Evolutionary conservation across 2,888 invertebrate species (phyloP).

Genomic region (Sceliomorpha sp.): DNA sequence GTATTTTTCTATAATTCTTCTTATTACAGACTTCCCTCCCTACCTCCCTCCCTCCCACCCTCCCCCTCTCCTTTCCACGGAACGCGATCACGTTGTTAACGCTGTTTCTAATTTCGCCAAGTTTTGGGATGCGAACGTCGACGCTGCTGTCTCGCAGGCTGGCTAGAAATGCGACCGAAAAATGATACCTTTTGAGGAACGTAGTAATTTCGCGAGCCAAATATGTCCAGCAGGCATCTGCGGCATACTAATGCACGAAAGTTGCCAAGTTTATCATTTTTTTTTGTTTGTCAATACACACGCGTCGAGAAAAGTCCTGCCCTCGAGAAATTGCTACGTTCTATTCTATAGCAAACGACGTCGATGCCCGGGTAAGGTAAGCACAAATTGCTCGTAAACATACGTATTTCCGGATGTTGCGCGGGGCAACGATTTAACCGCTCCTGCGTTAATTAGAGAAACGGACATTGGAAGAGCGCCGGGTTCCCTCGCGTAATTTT

Average conservation of each 20-base stretch:
- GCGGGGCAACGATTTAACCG: too few relatives aligned
- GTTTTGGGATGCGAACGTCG: slow-evolving; percentile 14
- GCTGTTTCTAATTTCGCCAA: slow-evolving; percentile 28
- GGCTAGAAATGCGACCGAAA: slow-evolving; percentile 26
- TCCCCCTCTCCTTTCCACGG: too few relatives aligned
- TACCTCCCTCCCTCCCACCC: too few relatives aligned
- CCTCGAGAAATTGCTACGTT: too few relatives aligned
- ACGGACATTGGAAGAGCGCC: too few relatives aligned
- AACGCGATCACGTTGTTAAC: slow-evolving; percentile 28
- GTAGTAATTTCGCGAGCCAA: slow-evolving; percentile 29
- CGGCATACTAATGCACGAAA: slow-evolving; percentile 27
- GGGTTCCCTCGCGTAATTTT: too few relatives aligned
- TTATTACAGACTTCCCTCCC: slow-evolving; percentile 22
- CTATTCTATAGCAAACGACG: too few relatives aligned
- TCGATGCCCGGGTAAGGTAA: too few relatives aligned
- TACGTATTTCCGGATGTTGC: too few relatives aligned
- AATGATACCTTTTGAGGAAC: slow-evolving; percentile 35
- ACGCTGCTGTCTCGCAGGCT: slow-evolving; percentile 1
- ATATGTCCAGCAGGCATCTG: slow-evolving; percentile 16
- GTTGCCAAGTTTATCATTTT: slow-evolving; percentile 32
- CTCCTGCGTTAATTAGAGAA: too few relatives aligned
- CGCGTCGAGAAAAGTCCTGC: background rate
- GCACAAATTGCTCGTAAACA: too few relatives aligned
- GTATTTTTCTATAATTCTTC: slow-evolving; percentile 30
- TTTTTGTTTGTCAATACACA: slow-evolving; percentile 21